Base-by-base conservation (phyloP, 35 echinoderm and acorn worm genomes). In the Strongylocentrotus purpuratus region DNA sequence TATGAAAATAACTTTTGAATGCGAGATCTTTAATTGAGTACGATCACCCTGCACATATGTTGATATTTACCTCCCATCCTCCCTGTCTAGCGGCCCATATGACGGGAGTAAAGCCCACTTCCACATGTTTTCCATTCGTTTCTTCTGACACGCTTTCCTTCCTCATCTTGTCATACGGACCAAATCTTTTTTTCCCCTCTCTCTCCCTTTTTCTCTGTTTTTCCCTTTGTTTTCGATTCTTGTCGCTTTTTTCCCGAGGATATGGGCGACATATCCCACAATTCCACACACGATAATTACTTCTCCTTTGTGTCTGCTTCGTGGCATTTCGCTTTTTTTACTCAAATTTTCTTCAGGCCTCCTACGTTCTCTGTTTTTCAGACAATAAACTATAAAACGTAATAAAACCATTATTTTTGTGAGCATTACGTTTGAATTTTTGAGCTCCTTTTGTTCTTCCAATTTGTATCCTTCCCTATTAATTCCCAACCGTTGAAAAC, bases 81-180 rank as follows among this genome's bases (percentile, higher is more conserved):
- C 87, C 45, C 45, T 89, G 87, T 89, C 87, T 89, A 46, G 33
- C 14, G 5, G 33, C 31, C 87, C 87, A 33, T 45, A 45, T 89
- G 65, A 78, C 22, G 65, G n/a, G 18, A 28, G 35, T 41, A 41
- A 78, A 78, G 28, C 65, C 65, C 45, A 45, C 45, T 46, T 89
- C 20, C 87, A 89, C 31, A 45, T 89, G 87, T 89, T 89, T 46
- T 46, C 87, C 20, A 89, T 89, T 89, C 87, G 12, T 33, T 17
- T 33, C 65, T 9, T 89, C 31, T 89, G 87, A 89, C 87, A 89
- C 87, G 45, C 33, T 89, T 89, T 89, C 87, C 87, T 89, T 89
- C 87, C 87, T 41, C 32, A 45, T 89, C 45, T 89, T 89, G 87
- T 89, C 87, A 89, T 89, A 33, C 32, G 33, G 10, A 89, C 87